Conservation (phyloP, 2,888 invertebrate genomes). For the Amiota communis region DNA sequence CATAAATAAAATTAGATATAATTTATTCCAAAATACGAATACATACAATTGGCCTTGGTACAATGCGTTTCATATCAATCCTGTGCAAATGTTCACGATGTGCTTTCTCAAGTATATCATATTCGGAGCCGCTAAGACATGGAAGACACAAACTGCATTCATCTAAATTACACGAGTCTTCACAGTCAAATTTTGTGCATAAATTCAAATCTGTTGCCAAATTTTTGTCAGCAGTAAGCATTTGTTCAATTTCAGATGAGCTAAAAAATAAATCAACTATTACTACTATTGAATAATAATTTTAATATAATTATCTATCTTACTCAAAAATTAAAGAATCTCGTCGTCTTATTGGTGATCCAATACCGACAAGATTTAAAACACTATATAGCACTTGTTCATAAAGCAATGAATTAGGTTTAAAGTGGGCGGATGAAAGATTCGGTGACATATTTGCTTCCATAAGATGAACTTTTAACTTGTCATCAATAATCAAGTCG, state of each 20-base stretch:
- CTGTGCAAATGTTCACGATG: constrained; percentile 87
- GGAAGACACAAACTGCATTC: constrained; percentile 86
- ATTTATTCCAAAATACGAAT: background rate
- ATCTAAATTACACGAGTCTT: constrained; percentile 78
- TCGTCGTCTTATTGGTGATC: constrained; percentile 73
- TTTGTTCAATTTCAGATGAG: constrained; percentile 75
- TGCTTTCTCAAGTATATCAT: constrained; percentile 78
- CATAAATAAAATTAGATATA: background rate
- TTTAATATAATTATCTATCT: background rate
- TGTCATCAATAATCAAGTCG: constrained; percentile 92
- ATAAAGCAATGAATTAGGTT: constrained; percentile 90
- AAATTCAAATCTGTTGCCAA: constrained; percentile 82
- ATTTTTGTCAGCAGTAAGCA: constrained; percentile 86
- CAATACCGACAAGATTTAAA: constrained; percentile 85
- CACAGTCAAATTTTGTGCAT: constrained; percentile 77
- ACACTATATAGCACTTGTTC: constrained; percentile 93
- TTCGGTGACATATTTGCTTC: constrained; percentile 99
- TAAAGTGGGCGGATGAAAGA: constrained; percentile 92
- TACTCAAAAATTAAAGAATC: background rate
- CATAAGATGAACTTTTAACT: constrained; percentile 89
- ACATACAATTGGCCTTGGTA: constrained; percentile 81
- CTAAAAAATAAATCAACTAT: constrained; percentile 60
- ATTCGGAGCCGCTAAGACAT: constrained; percentile 80
- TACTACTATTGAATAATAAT: background rate
- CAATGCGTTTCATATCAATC: constrained; percentile 85